Evolutionary conservation across 1,140 invertebrate genomes (phyloP).

Genomic region (Neodiprion pinetum): DNA sequence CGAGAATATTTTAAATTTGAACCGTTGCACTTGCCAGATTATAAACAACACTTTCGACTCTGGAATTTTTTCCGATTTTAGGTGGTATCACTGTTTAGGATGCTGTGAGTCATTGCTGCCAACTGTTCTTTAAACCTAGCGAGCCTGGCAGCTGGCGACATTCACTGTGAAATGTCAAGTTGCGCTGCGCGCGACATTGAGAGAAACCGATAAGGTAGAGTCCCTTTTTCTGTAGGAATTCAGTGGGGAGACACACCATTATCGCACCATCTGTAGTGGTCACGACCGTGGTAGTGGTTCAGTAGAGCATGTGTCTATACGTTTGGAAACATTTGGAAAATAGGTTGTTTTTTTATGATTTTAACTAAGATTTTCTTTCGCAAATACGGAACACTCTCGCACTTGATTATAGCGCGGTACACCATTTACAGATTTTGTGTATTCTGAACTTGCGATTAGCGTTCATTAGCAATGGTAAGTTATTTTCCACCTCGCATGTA

Average conservation of each 20-base stretch:
- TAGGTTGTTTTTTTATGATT: constrained; percentile 1
- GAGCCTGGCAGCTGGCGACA: no score
- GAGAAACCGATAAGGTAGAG: no score
- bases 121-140: no score
- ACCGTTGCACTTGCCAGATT: background rate
- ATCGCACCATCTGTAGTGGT: no score
- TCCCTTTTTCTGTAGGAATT: no score
- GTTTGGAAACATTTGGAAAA: constrained; percentile 5
- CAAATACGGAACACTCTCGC: no score
- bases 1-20: background rate
- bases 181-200: no score
- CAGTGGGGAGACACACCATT: no score
- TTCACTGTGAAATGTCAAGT: no score
- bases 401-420: background rate
- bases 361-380: background rate
- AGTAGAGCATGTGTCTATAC: constrained; percentile 3
- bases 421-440: background rate
- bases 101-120: no score
- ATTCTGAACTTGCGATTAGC: background rate
- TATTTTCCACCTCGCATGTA: background rate
- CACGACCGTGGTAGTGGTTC: background rate
- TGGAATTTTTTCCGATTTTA: no score
- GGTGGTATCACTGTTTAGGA: no score
- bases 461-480: background rate
- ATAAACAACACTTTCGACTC: background rate